Percentiles rank a stretch among this genome's conserved stretches.
Evolutionary conservation across 2,113 vertebrate species (phyloP).

Genomic region (Cynoglossus semilaevis): DNA sequence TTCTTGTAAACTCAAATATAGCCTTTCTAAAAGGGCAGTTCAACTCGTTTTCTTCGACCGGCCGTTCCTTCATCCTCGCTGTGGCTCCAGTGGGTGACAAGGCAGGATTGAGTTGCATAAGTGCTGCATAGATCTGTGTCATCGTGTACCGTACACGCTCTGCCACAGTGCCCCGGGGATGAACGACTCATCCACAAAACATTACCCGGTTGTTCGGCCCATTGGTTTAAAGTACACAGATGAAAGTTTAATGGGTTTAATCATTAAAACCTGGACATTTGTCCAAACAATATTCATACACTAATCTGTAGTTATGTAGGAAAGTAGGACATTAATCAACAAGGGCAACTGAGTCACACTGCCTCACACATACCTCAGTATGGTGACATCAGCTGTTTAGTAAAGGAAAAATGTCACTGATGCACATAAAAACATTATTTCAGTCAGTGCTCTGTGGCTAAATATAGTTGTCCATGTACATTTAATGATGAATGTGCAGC

Average conservation of each 20-base stretch:
- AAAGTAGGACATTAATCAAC: no score
- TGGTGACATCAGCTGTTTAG: conserved; percentile 56
- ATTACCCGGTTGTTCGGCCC: no score
- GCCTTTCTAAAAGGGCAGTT: no score
- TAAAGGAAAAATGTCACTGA: conserved; percentile 25
- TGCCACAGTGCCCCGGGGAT: conserved; percentile 23
- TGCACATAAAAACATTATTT: conserved; percentile 37
- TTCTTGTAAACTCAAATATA: no score
- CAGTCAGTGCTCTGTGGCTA: conserved; percentile 34
- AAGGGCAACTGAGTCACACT: conserved; percentile 55
- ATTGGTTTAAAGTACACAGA: no score
- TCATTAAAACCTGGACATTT: no score
- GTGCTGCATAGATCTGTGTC: conserved; percentile 8
- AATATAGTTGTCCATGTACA: conserved; percentile 35
- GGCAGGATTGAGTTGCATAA: conserved; percentile 42
- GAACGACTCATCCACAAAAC: conserved; percentile 46
- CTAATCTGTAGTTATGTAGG: no score
- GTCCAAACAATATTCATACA: no score
- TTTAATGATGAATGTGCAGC: no score
- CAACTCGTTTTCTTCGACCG: no score
- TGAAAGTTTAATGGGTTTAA: no score
- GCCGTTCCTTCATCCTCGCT: conserved; percentile 8
- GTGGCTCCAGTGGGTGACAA: conserved; percentile 37
- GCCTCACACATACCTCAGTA: conserved; percentile 35
- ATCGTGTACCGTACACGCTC: conserved; percentile 21